phyloP scores from a whole-genome alignment of 2,888 invertebrate species.

The Limnephilus auricula region DNA sequence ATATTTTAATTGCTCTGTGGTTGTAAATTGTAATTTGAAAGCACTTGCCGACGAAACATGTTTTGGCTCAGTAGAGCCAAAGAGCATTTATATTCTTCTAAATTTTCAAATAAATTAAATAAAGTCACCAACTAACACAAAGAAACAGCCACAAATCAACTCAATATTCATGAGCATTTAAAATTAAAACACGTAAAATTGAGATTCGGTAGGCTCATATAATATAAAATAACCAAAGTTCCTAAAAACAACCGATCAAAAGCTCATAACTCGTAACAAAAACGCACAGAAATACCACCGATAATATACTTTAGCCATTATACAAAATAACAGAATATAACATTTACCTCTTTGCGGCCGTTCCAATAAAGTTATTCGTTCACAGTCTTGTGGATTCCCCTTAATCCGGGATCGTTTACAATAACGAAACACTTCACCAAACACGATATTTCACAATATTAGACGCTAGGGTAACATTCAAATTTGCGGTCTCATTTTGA shows the following conservation, averaged over 20 bases:
- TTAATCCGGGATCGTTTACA: constrained; percentile 4
- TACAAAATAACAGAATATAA: not conserved
- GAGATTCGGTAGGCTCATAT: too few relatives aligned
- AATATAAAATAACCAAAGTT: too few relatives aligned
- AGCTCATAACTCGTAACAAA: not conserved
- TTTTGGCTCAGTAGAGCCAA: too few relatives aligned
- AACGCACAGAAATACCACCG: not conserved
- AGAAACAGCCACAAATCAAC: too few relatives aligned
- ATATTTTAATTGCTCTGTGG: too few relatives aligned
- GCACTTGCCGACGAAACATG: too few relatives aligned
- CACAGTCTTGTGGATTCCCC: not conserved
- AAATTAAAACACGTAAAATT: too few relatives aligned
- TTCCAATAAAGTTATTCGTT: constrained; percentile 27
- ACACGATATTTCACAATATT: constrained; percentile 25
- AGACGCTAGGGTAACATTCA: not conserved
- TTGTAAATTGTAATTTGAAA: too few relatives aligned
- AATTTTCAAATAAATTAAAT: too few relatives aligned
- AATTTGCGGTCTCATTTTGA: not conserved
- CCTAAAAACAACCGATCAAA: not conserved
- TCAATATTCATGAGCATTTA: too few relatives aligned
- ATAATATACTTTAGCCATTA: not conserved
- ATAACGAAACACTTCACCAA: constrained; percentile 27
- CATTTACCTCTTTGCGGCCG: constrained; percentile 28
- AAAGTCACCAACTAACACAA: too few relatives aligned
- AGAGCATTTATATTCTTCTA: too few relatives aligned